Conservation (phyloP, 2,113 vertebrate species). For the Abramis brama region DNA sequence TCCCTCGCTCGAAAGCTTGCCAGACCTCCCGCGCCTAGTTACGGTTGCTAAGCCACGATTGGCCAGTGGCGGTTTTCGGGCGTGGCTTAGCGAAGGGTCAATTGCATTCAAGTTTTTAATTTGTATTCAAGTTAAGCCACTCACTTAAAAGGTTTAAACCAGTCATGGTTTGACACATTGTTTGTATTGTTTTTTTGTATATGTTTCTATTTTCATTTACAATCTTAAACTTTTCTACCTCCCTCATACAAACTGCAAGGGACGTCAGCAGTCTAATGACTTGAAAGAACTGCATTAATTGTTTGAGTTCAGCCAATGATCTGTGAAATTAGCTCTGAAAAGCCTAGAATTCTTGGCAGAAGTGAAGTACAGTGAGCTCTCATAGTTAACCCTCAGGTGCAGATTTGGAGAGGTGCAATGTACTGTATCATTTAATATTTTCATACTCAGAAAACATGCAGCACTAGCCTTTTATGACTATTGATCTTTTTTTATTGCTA, state of each 20-base stretch:
- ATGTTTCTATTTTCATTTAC: constrained; percentile 1
- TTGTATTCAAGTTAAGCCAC: neutral
- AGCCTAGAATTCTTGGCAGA: constrained; percentile 12
- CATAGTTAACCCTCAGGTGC: neutral
- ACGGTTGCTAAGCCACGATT: no score
- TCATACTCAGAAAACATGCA: constrained; percentile 10
- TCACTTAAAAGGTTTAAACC: neutral
- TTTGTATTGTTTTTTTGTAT: constrained; percentile 10
- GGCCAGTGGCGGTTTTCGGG: no score
- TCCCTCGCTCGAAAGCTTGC: no score
- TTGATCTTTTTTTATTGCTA: constrained; percentile 4
- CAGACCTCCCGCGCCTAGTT: no score
- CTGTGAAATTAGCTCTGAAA: constrained; percentile 40
- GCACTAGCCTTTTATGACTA: constrained; percentile 18
- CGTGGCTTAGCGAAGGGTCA: no score
- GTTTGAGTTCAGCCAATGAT: constrained; percentile 35
- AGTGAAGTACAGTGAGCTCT: constrained; percentile 3
- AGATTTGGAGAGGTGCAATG: constrained; percentile 16
- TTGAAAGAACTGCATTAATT: constrained; percentile 42
- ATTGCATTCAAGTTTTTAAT: no score
- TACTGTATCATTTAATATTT: constrained; percentile 1
- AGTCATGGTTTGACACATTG: neutral
- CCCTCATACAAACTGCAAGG: neutral
- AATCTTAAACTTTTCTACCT: neutral
- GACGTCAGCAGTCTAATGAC: constrained; percentile 32